A percentile compares a stretch with the other conserved stretches of the same genome.
Evolutionary conservation across 2,797 vertebrate species (phyloP).

Genomic region (Gastrophryne carolinensis): DNA sequence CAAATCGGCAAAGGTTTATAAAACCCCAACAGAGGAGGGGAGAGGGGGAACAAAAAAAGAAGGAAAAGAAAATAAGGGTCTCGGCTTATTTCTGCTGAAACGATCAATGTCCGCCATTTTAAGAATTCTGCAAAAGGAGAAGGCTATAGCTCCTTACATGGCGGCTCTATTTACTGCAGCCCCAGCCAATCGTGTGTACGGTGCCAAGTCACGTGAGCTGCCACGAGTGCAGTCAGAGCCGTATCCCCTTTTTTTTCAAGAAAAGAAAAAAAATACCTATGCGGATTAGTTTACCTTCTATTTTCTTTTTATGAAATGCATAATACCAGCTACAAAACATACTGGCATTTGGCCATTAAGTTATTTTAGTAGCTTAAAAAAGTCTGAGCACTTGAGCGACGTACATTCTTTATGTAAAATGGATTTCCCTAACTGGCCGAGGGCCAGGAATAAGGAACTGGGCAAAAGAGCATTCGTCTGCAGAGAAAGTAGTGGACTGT

Average conservation of each 20-base stretch:
- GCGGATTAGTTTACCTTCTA: slow-evolving; percentile 63
- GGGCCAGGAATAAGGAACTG: slow-evolving; percentile 76
- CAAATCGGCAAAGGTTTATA: slow-evolving; percentile 74
- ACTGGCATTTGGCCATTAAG: slow-evolving; percentile 74
- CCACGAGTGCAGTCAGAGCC: slow-evolving; percentile 82
- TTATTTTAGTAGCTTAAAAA: slow-evolving; percentile 79
- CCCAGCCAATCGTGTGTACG: slow-evolving; percentile 77
- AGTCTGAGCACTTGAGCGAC: slow-evolving; percentile 75
- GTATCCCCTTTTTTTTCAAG: slow-evolving; percentile 69
- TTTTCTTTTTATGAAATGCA: slow-evolving; percentile 61
- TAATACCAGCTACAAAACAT: slow-evolving; percentile 66
- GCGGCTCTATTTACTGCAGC: slow-evolving; percentile 78
- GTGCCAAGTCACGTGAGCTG: slow-evolving; percentile 79
- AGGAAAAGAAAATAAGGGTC: slow-evolving; percentile 57
- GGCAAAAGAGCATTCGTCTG: slow-evolving; percentile 75
- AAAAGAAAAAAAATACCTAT: slow-evolving; percentile 60
- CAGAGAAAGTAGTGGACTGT: slow-evolving; percentile 79
- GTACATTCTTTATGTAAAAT: slow-evolving; percentile 88
- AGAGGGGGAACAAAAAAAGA: slow-evolving; percentile 18
- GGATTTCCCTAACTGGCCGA: slow-evolving; percentile 89
- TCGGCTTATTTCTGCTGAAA: slow-evolving; percentile 65
- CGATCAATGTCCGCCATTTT: slow-evolving; percentile 81
- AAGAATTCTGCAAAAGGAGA: slow-evolving; percentile 77
- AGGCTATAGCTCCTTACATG: slow-evolving; percentile 84
- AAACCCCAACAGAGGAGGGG: slow-evolving; percentile 52